Conservation (phyloP, 2,888 invertebrate genomes). For the Theristus sp. region DNA sequence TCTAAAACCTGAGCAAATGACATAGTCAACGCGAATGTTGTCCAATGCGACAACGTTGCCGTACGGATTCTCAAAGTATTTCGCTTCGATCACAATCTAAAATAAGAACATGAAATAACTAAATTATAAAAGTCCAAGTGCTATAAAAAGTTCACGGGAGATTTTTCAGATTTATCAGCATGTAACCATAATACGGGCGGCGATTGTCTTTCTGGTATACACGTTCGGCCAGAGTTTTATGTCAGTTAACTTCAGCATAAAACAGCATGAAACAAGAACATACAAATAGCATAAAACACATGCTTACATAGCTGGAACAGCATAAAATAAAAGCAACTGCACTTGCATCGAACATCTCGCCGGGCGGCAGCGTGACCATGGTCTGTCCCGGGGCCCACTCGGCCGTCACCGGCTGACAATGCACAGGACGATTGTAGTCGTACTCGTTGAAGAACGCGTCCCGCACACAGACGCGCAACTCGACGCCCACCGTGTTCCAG, state of each 20-base stretch:
- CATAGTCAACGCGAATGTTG: background rate
- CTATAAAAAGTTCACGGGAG: too few species aligned
- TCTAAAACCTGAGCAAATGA: background rate
- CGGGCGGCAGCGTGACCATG: background rate
- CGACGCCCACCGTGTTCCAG: background rate
- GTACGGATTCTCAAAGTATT: background rate
- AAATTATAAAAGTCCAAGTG: too few species aligned
- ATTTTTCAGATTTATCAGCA: too few species aligned
- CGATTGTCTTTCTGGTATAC: too few species aligned
- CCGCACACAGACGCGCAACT: background rate
- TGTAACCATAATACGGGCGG: too few species aligned
- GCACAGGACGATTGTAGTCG: background rate
- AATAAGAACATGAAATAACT: too few species aligned
- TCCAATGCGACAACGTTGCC: background rate
- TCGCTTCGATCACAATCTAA: background rate
- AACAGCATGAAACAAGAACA: too few species aligned
- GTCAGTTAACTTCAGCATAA: too few species aligned
- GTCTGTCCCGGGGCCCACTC: background rate
- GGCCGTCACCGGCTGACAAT: background rate
- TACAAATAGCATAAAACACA: too few species aligned
- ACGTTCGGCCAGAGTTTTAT: too few species aligned
- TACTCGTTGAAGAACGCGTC: background rate
- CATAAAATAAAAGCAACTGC: too few species aligned
- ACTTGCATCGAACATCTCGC: constrained; percentile 1
- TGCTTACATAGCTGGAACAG: too few species aligned